Percentiles rank a stretch among this genome's conserved stretches.
phyloP scores from a whole-genome alignment of 1,140 invertebrate species.

The Patella vulgata region DNA sequence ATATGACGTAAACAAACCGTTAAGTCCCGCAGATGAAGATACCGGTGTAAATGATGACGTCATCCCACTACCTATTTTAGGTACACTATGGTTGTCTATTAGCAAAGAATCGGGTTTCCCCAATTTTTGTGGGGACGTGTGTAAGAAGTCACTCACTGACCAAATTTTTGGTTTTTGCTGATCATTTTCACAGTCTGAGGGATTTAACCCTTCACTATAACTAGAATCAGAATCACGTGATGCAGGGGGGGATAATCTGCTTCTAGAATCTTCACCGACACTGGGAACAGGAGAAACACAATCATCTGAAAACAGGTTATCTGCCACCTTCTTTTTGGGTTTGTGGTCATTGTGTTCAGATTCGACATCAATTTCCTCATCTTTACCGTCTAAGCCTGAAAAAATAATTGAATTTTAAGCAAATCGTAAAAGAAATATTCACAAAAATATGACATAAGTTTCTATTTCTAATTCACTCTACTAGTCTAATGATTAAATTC shows the following conservation, averaged over 20 bases:
- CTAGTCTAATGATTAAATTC: background rate
- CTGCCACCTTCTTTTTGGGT: background rate
- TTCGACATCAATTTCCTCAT: constrained; percentile 20
- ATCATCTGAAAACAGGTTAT: constrained; percentile 1
- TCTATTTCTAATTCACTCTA: background rate
- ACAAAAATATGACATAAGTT: background rate
- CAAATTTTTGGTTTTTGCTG: constrained; percentile 40
- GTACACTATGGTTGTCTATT: no score
- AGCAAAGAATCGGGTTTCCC: no score
- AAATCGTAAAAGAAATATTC: background rate
- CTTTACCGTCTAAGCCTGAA: constrained; percentile 1
- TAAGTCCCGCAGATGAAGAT: no score
- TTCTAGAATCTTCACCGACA: constrained; percentile 25
- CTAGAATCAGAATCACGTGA: constrained; percentile 26
- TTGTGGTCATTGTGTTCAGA: background rate
- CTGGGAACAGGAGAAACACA: constrained; percentile 26
- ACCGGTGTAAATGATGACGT: no score
- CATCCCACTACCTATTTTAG: no score
- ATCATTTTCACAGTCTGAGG: constrained; percentile 21
- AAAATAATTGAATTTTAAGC: constrained; percentile 1
- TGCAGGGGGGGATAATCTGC: constrained; percentile 20
- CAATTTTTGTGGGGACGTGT: constrained; percentile 11
- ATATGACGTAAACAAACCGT: no score
- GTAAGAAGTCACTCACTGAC: constrained; percentile 38
- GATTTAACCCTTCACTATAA: constrained; percentile 13